Evolutionary conservation across 1,140 invertebrate species (phyloP).

Genomic region (Dendrolimus kikuchii): DNA sequence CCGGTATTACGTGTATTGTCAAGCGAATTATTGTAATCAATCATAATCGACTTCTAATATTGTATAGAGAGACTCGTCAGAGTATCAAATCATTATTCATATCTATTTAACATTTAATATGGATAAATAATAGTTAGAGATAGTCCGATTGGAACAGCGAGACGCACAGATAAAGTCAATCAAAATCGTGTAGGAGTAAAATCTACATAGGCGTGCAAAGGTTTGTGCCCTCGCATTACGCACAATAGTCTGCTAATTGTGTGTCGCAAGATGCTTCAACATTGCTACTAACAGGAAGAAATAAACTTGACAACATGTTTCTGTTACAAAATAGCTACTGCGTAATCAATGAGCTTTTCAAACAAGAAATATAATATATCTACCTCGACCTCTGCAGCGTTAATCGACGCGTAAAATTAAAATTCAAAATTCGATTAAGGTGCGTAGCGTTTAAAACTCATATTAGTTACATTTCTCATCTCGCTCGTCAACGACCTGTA

Average conservation of each 20-base stretch:
- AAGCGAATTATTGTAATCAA: slow-evolving; percentile 39
- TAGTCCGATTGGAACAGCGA: slow-evolving; percentile 25
- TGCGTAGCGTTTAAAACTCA: slow-evolving; percentile 20
- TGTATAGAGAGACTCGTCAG: neutral
- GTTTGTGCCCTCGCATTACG: slow-evolving; percentile 34
- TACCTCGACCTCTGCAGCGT: slow-evolving; percentile 8
- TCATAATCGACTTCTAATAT: slow-evolving; percentile 27
- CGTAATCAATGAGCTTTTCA: slow-evolving; percentile 13
- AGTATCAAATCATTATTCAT: neutral
- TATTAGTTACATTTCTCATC: slow-evolving; percentile 27
- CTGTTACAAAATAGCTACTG: slow-evolving; percentile 10
- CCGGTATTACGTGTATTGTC: slow-evolving; percentile 32
- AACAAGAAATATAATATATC: slow-evolving; percentile 2
- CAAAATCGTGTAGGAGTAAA: slow-evolving; percentile 57
- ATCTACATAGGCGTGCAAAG: slow-evolving; percentile 25
- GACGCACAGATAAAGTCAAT: slow-evolving; percentile 25
- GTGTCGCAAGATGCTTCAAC: slow-evolving; percentile 35
- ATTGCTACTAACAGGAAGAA: slow-evolving; percentile 20
- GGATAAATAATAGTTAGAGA: slow-evolving; percentile 47
- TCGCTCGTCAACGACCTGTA: slow-evolving; percentile 52
- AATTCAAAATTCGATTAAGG: slow-evolving; percentile 35
- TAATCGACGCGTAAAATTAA: slow-evolving; percentile 34
- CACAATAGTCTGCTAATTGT: slow-evolving; percentile 62
- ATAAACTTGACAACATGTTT: neutral
- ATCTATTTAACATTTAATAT: slow-evolving; percentile 18